Conservation (phyloP, 1,140 invertebrate genomes). For the Atopsyche davidsoni region DNA sequence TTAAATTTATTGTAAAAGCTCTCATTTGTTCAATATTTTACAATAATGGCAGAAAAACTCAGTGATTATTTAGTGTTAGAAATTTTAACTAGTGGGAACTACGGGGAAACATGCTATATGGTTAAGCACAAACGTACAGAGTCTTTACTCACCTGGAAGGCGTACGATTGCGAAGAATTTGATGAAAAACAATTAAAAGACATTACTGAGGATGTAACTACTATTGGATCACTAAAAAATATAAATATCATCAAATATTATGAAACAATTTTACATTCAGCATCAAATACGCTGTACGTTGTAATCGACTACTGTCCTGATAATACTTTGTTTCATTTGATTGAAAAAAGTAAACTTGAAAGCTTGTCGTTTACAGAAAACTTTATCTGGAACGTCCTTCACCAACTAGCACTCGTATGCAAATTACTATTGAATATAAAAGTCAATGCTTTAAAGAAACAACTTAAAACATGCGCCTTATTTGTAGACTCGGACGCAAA, state of each 20-base stretch:
- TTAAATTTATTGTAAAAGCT: too few relatives aligned
- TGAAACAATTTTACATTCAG: slow-evolving; percentile 12
- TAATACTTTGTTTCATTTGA: slow-evolving; percentile 9
- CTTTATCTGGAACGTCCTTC: slow-evolving; percentile 42
- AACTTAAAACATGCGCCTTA: slow-evolving; percentile 35
- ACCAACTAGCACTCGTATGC: slow-evolving; percentile 37
- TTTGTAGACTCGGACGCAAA: slow-evolving; percentile 37
- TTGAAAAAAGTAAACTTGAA: slow-evolving; percentile 13
- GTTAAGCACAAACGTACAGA: slow-evolving; percentile 15
- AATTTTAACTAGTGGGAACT: slow-evolving; percentile 12
- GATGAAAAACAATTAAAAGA: slow-evolving; percentile 9
- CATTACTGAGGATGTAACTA: slow-evolving; percentile 11
- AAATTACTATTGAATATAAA: slow-evolving; percentile 35
- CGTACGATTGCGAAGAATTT: slow-evolving; percentile 14
- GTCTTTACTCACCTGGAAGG: slow-evolving; percentile 18
- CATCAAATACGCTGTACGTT: slow-evolving; percentile 17
- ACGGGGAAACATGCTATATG: slow-evolving; percentile 17
- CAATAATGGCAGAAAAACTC: slow-evolving; percentile 15
- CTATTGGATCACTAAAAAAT: slow-evolving; percentile 5
- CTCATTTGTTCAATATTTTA: too few relatives aligned
- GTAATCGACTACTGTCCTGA: slow-evolving; percentile 15
- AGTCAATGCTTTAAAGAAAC: slow-evolving; percentile 36
- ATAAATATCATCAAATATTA: slow-evolving; percentile 11
- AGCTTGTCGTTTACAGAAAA: slow-evolving; percentile 36
- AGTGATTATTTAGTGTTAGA: slow-evolving; percentile 15